Evolutionary conservation across 92 coral and sea anemone species (phyloP).

Genomic region (Heteractis magnifica): DNA sequence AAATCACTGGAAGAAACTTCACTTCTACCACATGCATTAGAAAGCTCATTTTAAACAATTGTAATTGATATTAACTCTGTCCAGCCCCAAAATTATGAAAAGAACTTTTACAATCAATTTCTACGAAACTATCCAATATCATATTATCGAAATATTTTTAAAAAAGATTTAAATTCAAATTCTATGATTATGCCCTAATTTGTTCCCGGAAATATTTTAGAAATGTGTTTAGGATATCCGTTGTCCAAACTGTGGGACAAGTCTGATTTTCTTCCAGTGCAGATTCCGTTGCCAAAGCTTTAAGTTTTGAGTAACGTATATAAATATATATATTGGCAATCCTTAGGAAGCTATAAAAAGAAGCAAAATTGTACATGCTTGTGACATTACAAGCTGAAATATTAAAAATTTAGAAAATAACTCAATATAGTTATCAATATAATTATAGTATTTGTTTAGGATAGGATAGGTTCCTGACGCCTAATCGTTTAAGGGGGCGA

Average conservation of each 20-base stretch:
- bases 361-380: not conserved
- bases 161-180: too few relatives aligned
- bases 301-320: not conserved
- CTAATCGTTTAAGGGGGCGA: too few relatives aligned
- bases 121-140: too few relatives aligned
- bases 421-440: not conserved
- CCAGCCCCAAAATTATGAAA: too few relatives aligned
- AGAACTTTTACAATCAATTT: too few relatives aligned
- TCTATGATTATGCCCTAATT: too few relatives aligned
- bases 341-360: not conserved
- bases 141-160: too few relatives aligned
- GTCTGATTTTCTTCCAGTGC: not conserved
- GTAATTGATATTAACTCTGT: too few relatives aligned
- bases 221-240: too few relatives aligned
- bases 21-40: not conserved
- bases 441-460: not conserved
- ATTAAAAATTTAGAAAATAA: not conserved
- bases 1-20: not conserved
- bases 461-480: not conserved
- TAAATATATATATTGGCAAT: not conserved
- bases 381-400: slow-evolving; percentile 8
- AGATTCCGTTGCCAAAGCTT: not conserved
- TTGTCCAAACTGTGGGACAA: not conserved
- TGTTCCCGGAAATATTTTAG: too few relatives aligned
- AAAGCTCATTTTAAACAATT: too few relatives aligned